Base-by-base conservation (phyloP, 2,113 vertebrate genomes). In the Leptosomus discolor region DNA sequence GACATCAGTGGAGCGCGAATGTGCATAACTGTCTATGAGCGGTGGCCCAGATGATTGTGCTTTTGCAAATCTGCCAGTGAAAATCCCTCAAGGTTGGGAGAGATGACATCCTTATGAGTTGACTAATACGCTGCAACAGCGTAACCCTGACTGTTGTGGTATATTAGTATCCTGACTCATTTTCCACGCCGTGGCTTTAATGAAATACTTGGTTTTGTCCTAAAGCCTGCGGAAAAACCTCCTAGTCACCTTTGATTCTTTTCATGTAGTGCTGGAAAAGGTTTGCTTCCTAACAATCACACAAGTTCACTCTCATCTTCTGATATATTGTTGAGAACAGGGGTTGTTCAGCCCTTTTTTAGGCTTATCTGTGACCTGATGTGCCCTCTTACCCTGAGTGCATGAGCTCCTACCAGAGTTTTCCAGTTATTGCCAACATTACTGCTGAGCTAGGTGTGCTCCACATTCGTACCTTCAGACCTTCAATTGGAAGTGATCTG, bases 61-160 rank as follows among this genome's bases (percentile, higher is more conserved):
- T 69, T 19, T 6, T 92, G 45, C 20, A 65, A 60, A 53, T n/a
- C 34, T 51, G 32, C 26, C n/a, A 43, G 37, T 39, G 60, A 83
- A 90, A 90, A 78, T 37, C 26, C 39, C 67, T 83, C 53, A 39
- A 19, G 12, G 4, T 1, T 65, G 37, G 45, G 23, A 23, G 67
- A 85, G 10, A 30, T 5, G n/a, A 29, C 0, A 4, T 12, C 15
- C 61, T 39, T 1, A 0, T 27, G 48, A 36, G 41, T 14, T 53
- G 34, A 56, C 5, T 36, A 14, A 34, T 51, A 61, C 15, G 39
- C 57, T 73, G 36, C 43, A 71, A 27, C 46, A 73, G 34, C 1
- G 29, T 68, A 54, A 56, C 17, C 27, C 39, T 60, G 57, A 34
- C 36, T 68, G 11, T 20, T 80, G 36, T 27, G 56, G 24, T 23